phyloP scores from a whole-genome alignment of 2,113 vertebrate species.

The Zosterops lateralis region DNA sequence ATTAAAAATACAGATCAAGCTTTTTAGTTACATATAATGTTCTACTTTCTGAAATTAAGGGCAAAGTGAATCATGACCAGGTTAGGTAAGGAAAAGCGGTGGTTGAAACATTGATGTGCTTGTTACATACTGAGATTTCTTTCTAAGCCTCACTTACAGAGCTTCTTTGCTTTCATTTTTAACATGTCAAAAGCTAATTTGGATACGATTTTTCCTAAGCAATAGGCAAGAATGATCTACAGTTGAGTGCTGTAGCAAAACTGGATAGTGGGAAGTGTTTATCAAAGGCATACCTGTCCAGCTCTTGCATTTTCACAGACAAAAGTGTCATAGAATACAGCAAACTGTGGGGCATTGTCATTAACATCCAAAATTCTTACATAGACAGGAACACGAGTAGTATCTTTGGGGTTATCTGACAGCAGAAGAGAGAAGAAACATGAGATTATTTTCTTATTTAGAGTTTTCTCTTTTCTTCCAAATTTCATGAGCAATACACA shows the following conservation, averaged over 20 bases:
- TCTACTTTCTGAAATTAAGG: conserved; percentile 27
- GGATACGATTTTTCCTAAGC: background rate
- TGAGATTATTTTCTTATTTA: background rate
- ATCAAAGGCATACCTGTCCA: conserved; percentile 83
- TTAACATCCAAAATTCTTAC: conserved; percentile 94
- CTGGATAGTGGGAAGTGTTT: background rate
- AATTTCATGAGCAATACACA: background rate
- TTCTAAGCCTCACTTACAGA: background rate
- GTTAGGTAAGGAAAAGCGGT: background rate
- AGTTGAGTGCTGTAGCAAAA: background rate
- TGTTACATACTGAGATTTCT: background rate
- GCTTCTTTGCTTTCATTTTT: background rate
- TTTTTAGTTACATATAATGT: conserved; percentile 22
- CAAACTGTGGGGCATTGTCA: conserved; percentile 94
- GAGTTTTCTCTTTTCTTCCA: background rate
- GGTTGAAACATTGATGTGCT: background rate
- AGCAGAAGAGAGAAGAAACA: background rate
- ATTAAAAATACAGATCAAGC: background rate
- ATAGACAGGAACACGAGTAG: conserved; percentile 88
- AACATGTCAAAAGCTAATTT: background rate
- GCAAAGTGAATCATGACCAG: conserved; percentile 27
- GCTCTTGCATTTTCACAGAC: conserved; percentile 96
- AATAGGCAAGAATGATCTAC: background rate
- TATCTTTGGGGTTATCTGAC: conserved; percentile 88
- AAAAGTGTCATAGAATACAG: conserved; percentile 94